Conservation (phyloP, 2,113 vertebrate species). For the Sterrhoptilus dennistouni region DNA sequence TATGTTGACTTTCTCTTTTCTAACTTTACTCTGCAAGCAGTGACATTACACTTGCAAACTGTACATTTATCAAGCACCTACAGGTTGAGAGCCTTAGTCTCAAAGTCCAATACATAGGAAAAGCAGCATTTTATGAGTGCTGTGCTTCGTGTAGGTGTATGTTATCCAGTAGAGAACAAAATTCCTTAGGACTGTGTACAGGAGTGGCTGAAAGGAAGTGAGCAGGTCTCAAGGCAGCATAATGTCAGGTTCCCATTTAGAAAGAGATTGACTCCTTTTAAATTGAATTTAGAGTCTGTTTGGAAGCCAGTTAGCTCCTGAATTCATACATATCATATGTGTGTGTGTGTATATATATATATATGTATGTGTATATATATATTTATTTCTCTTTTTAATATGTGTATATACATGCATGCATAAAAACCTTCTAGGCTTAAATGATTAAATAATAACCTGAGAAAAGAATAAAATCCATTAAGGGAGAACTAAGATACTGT, state of each 20-base stretch:
- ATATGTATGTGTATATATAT: too few relatives aligned
- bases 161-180: background rate
- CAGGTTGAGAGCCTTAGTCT: background rate
- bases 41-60: background rate
- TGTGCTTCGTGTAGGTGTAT: background rate
- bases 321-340: background rate
- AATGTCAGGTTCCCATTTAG: background rate
- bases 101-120: background rate
- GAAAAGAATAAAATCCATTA: background rate
- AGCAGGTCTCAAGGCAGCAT: background rate
- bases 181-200: background rate
- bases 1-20: background rate
- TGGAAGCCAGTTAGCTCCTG: background rate
- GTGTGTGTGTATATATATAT: too few relatives aligned
- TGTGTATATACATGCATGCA: background rate
- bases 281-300: background rate
- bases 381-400: too few relatives aligned
- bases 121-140: fast-evolving
- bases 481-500: background rate
- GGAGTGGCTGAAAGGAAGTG: background rate
- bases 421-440: background rate
- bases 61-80: background rate
- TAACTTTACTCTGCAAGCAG: background rate
- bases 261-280: background rate
- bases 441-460: background rate